These are phyloP conservation scores for Thermophis baileyi DNA, from an alignment of 2,113 vertebrate species.

Conservation along the genomic window DNA sequence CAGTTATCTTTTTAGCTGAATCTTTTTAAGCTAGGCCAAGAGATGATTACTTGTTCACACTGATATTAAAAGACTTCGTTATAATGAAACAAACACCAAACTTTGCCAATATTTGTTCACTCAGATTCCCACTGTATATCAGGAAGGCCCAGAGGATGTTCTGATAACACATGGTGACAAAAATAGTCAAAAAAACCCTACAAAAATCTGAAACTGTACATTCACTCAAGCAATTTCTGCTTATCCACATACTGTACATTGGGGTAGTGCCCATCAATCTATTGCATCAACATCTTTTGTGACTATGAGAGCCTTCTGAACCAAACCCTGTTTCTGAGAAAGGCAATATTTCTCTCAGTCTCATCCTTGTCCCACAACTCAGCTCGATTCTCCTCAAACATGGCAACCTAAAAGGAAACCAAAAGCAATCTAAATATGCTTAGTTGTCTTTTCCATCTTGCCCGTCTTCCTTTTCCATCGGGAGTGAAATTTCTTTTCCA, in stretches of 20 bases:
- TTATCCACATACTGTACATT: neutral
- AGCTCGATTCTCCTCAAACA: neutral
- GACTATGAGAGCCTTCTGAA: neutral
- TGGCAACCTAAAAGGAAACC: neutral
- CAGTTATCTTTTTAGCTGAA: neutral
- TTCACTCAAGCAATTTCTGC: neutral
- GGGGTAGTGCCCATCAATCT: neutral
- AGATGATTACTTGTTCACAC: neutral
- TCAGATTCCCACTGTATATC: neutral
- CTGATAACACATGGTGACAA: neutral
- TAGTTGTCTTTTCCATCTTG: neutral
- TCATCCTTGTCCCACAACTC: neutral
- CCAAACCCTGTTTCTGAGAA: neutral
- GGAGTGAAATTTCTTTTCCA: neutral
- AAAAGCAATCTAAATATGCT: neutral
- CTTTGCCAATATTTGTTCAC: neutral
- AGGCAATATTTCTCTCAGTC: neutral
- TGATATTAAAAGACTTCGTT: neutral
- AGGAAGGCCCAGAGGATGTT: neutral
- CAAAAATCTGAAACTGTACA: neutral
- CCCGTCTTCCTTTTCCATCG: neutral
- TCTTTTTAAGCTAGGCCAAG: neutral
- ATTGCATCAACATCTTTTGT: neutral
- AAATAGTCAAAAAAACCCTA: neutral
- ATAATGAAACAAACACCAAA: neutral